Evolutionary conservation across 1,140 invertebrate species (phyloP), one percentile per base, ranked within the genome.

Genomic region (Drosophila kikkawai): DNA sequence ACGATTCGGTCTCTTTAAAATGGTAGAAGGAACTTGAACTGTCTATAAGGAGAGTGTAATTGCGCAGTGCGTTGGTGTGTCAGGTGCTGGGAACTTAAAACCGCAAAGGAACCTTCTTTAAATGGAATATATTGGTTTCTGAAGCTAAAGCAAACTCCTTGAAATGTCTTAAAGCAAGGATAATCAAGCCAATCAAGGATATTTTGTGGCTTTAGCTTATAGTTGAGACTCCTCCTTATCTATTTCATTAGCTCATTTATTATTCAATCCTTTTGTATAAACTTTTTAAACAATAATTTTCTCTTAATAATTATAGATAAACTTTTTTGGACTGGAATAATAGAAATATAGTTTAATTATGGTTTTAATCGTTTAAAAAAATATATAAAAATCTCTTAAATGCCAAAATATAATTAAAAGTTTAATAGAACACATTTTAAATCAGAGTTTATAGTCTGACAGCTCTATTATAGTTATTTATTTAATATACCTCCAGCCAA

Each of bases 1-100:
- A 48, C 63, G 36, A 60, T 77, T 67, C n/a, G 17, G 34, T 7
- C 64, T 41, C 73, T 77, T 77, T 60, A 60, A 77, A 77, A 32
- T 29, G 26, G 45, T 13, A 4, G 15, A 48, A 37, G 22, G 26
- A 13, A 34, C 19, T 37, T 26, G 32, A 34, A 53, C 29, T 32
- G 15, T 13, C 58, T 32, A 22, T 32, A 11, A 11, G n/a, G 53
- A 55, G 19, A 39, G 34, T 34, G 22, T 51, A 32, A 41, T n/a
- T 59, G 63, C 34, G 22, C 37, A 67, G 12, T 67, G 47, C 19
- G 17, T 44, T 42, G 29, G 32, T 12, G 50, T 47, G n/a, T 41
- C 51, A 58, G 8, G 51, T 55, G 48, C 17, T 4, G 8, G 44
- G 36, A 34, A 39, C 26, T 39, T 37, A 42, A 47, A 48, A 32